phyloP scores from a whole-genome alignment of 1,140 invertebrate genomes.

The Sycophaga agraensis region DNA sequence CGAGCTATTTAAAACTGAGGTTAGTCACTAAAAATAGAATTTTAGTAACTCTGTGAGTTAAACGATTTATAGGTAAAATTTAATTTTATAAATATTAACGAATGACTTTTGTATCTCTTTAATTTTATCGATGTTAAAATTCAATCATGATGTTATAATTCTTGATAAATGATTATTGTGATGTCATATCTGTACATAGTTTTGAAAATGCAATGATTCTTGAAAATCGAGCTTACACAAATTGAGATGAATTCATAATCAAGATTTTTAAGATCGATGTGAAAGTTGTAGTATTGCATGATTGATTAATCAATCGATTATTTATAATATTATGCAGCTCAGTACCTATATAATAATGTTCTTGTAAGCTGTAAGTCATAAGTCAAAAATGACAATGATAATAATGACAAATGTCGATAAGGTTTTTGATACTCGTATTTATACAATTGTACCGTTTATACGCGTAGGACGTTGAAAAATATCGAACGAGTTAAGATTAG shows the following conservation, averaged over 20 bases:
- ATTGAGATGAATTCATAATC: too few species aligned
- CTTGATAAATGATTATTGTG: neutral
- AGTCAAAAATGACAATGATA: conserved; percentile 30
- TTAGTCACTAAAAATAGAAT: too few species aligned
- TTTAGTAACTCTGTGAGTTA: too few species aligned
- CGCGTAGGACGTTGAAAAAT: conserved; percentile 24
- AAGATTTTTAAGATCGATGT: neutral
- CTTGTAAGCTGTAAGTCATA: too few species aligned
- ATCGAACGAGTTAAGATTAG: conserved; percentile 5
- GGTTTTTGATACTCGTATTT: conserved; percentile 47
- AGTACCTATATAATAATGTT: too few species aligned
- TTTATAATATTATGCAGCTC: neutral
- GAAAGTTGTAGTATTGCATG: neutral
- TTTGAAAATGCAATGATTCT: conserved; percentile 4
- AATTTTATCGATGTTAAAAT: neutral
- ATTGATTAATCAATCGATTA: neutral
- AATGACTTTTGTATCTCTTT: neutral
- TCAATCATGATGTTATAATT: neutral
- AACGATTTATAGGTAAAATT: too few species aligned
- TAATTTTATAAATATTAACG: too few species aligned
- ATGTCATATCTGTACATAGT: conserved; percentile 12
- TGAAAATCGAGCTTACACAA: conserved; percentile 9
- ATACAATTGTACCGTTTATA: conserved; percentile 52
- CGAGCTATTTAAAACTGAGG: too few species aligned
- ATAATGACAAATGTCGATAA: conserved; percentile 35